Base-by-base conservation (phyloP, 2,113 vertebrate genomes). In the Channa maculata region DNA sequence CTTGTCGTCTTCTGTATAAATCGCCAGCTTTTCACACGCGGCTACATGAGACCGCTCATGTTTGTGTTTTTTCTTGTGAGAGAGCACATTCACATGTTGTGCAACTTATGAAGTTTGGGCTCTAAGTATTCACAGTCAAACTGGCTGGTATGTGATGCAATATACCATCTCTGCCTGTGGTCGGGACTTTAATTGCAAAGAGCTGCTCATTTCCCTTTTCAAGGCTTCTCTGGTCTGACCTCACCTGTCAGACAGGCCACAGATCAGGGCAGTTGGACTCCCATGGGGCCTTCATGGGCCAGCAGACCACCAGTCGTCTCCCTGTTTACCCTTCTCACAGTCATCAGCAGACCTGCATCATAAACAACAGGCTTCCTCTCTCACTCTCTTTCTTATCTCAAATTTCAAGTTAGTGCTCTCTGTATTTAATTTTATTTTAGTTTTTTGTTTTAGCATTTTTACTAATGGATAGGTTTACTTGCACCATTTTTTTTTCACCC, bases 331-430 rank as follows among this genome's bases (percentile, higher is more conserved):
- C 89, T 90, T 94, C 69, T 58, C 87, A 88, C 91, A 91, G 86
- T 95, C 94, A 96, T 95, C 95, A 90, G 82, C 95, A 95, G 93
- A 88, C 92, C 93, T 86, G 2, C 88, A 92, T 93, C 92, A 95
- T 97, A 97, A 97, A 97, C 95, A 97, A 84, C 94, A 95, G 92
- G 94, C 95, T 96, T 96, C 96, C 96, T 96, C 91, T 94, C 93
- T 79, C 43, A 24, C 71, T 80, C 41, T 70, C 65, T 83, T 79
- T 76, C 36, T 53, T 59, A 36, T 65, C 52, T 79, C 74, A 43
- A 5, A 73, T 87, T 85, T 82, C 79, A 80, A 39, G n/a, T 58
- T 51, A 15, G 70, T 45, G 44, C 77, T 59, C 38, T 67, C 3
- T 43, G 33, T 63, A 49, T 71, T 58, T 39, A 5, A 12, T 64